phyloP scores from a whole-genome alignment of 2,113 vertebrate species.

The Tor tambroides region DNA sequence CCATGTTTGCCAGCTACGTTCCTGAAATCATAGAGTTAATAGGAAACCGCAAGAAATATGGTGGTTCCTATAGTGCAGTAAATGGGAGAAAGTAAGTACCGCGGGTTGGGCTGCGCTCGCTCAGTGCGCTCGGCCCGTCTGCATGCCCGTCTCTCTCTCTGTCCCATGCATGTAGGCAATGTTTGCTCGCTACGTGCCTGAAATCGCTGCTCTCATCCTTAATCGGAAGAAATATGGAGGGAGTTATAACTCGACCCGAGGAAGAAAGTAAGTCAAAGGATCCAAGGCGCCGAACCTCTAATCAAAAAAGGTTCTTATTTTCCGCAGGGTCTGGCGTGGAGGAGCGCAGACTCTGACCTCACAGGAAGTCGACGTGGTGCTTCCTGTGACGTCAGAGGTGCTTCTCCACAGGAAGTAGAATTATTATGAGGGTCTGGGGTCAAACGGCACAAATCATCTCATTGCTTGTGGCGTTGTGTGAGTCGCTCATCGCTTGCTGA shows the following conservation, averaged over 20 bases:
- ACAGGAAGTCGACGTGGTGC: background rate
- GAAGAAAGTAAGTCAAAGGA: conserved; percentile 92
- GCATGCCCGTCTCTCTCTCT: conserved; percentile 89
- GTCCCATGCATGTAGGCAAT: conserved; percentile 96
- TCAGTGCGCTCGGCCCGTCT: conserved; percentile 79
- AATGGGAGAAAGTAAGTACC: conserved; percentile 99
- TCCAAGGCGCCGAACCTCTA: conserved; percentile 54
- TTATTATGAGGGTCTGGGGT: conserved; percentile 34
- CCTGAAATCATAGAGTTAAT: conserved; percentile 99
- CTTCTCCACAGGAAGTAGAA: conserved; percentile 16
- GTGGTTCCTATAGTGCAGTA: conserved; percentile 97
- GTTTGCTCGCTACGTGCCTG: conserved; percentile 98
- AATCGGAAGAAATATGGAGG: conserved; percentile 98
- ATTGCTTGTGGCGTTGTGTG: conserved; percentile 54
- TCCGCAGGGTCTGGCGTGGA: conserved; percentile 50
- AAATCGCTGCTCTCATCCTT: conserved; percentile 98
- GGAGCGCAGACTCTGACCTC: conserved; percentile 32
- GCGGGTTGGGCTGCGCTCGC: conserved; percentile 77
- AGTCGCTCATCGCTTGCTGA: conserved; percentile 49
- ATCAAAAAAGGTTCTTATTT: conserved; percentile 51
- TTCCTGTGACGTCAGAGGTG: conserved; percentile 23
- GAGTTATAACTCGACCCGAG: conserved; percentile 92
- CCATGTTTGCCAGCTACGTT: conserved; percentile 99
- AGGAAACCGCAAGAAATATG: conserved; percentile 99
- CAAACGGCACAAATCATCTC: conserved; percentile 52